Evolutionary conservation across 30 jellyfish, hydroid and myxozoan species (phyloP), one percentile per base, ranked within the genome.

Genomic region (Hydractinia echinata): DNA sequence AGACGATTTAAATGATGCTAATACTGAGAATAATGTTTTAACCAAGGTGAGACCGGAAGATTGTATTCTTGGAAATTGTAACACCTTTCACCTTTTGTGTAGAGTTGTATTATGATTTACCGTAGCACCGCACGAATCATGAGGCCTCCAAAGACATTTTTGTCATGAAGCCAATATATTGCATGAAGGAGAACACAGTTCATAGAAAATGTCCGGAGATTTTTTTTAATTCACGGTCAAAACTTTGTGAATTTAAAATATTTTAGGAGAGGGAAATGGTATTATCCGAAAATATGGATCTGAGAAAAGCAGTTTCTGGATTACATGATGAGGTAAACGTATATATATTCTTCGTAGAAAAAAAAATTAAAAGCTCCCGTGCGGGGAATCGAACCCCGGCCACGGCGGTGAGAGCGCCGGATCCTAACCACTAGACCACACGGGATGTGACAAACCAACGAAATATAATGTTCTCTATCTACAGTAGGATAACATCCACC

Each of bases 371-470:
- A 64, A 64, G 74, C 74, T 64, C 74, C 74, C 74, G 74, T 4
- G 74, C 74, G 74, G 74, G 74, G 74, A 64, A 64, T 64, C 74
- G 74, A 64, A 64, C 74, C 74, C 74, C 74, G 74, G 74, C 6
- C 74, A 64, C 74, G 74, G 74, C 74, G 74, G 74, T 64, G 74
- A 64, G 74, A 64, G 74, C 74, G 74, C 74, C 74, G 74, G 74
- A 64, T 64, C 74, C 74, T 64, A 64, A 64, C 74, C 74, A 64
- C 74, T 64, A 64, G 74, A 64, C 74, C 74, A 64, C 74, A 64
- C 74, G 74, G 74, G 74, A 64, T 64, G 39, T 4, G 2, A 16
- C 19, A 13, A 3, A 58, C 3, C 2, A 58, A 2, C 69, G 69
- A 58, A 16, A 58, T 11, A 11, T 58, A 58, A 58, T 58, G 69